A percentile compares a stretch with the other conserved stretches of the same genome.
Evolutionary conservation across 1,140 invertebrate species (phyloP).

Genomic region (Halictus rubicundus): DNA sequence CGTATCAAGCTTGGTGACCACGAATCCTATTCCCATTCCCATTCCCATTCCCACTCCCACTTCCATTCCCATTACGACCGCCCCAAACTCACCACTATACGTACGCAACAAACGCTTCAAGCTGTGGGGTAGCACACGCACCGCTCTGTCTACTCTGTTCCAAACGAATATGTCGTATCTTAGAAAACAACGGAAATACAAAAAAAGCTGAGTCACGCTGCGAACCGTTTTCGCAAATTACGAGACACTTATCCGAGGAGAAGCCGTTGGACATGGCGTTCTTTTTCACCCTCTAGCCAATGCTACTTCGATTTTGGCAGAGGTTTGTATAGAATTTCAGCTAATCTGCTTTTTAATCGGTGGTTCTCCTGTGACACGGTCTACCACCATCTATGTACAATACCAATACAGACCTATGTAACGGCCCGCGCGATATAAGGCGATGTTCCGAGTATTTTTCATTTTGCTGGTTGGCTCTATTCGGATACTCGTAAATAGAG

Average conservation of each 20-base stretch:
- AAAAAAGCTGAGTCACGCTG: conserved; percentile 69
- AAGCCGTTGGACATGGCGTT: neutral
- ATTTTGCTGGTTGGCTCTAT: conserved; percentile 40
- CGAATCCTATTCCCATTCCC: conserved; percentile 62
- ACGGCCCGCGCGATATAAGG: conserved; percentile 49
- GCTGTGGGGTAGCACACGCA: conserved; percentile 71
- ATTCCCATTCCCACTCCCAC: conserved; percentile 39
- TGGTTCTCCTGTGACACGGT: conserved; percentile 40
- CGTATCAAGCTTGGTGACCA: conserved; percentile 60
- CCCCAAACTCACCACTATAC: conserved; percentile 65
- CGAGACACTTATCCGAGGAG: neutral
- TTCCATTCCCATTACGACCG: conserved; percentile 62
- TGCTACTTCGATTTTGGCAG: conserved; percentile 19
- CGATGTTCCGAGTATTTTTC: conserved; percentile 47
- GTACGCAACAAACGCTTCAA: conserved; percentile 73
- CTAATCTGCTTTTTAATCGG: conserved; percentile 31
- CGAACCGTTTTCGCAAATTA: conserved; percentile 25
- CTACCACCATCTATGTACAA: conserved; percentile 38
- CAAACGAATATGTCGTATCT: conserved; percentile 66
- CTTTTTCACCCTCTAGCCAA: conserved; percentile 18
- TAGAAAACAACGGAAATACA: conserved; percentile 70
- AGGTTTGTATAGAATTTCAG: conserved; percentile 38
- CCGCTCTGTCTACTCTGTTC: conserved; percentile 69
- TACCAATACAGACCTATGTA: conserved; percentile 35
- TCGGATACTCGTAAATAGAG: conserved; percentile 32